Base-by-base conservation (phyloP, 1,140 invertebrate species). In the Saccostrea glomerata region DNA sequence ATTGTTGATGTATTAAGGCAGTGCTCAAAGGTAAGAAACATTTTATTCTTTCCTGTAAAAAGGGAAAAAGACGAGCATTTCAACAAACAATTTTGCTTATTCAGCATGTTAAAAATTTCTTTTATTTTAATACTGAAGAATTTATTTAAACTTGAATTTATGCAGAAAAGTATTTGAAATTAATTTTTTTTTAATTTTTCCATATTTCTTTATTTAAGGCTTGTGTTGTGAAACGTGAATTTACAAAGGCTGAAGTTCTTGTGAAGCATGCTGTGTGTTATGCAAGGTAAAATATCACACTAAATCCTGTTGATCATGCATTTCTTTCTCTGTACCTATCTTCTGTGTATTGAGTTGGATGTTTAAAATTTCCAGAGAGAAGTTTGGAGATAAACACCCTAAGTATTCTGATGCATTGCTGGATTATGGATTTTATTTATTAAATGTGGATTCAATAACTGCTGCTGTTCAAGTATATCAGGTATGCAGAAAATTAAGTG, bases 391-490 rank as follows among this genome's bases (percentile, higher is more conserved):
- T 1, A 93, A 96, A 82, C 97, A 98, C 95, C 97, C 97, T 47
- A 97, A 97, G 90, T 97, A 97, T 93, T 97, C 98, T 55, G 97
- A 98, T 93, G 96, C 97, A 47, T 95, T 98, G 58, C 96, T 97
- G 86, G 98, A 98, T 95, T 98, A 98, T 94, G 98, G 97, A 84
- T 98, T 98, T 95, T 98, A 97, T 93, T 95, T 98, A 91, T 96
- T 98, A 60, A 98, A 98, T 95, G 97, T 97, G n/a, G 98, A 99
- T 95, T 97, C 96, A 58, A 97, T 98, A 77, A 95, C 96, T 54
- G 97, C 97, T 92, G 97, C 97, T 92, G 97, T 98, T 13, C 96
- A 96, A 88, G 96, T 98, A 0, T 98, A 98, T 93, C 96, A 97
- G 96, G 97, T 97, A 93, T 93, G 84, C 13, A 15, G 12, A 3